Percentiles rank a stretch among this genome's conserved stretches.
Evolutionary conservation across 64 coral and sea anemone species (phyloP).

Genomic region (Porites australiensis): DNA sequence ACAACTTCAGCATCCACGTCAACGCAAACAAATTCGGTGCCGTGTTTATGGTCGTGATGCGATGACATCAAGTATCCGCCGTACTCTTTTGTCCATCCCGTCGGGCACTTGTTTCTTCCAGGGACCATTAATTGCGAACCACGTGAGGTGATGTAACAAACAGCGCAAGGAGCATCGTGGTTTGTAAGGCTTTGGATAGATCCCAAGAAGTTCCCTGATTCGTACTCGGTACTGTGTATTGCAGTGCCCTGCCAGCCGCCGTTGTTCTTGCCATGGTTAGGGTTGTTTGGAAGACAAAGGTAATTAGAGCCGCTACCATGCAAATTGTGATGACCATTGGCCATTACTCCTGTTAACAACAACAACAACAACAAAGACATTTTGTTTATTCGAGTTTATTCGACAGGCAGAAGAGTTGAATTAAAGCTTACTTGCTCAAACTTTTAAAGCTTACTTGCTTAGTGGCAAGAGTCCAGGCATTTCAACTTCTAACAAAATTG

Average conservation of each 20-base stretch:
- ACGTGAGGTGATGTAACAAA: constrained; percentile 48
- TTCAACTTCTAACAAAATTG: no score
- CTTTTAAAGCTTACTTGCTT: no score
- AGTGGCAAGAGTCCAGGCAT: no score
- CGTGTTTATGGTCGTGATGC: background rate
- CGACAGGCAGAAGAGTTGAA: no score
- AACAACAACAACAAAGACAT: background rate
- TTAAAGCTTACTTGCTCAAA: no score
- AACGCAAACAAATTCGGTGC: constrained; percentile 34
- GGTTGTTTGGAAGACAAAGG: constrained; percentile 44
- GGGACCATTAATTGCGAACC: constrained; percentile 61
- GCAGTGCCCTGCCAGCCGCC: constrained; percentile 21
- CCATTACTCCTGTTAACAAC: constrained; percentile 33
- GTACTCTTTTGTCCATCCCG: constrained; percentile 65
- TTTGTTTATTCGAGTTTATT: no score
- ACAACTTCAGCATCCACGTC: constrained; percentile 32
- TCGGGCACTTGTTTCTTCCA: constrained; percentile 51
- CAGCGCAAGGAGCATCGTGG: constrained; percentile 55
- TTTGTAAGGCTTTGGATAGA: background rate
- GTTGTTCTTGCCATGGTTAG: background rate
- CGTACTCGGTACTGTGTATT: constrained; percentile 53
- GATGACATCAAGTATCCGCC: constrained; percentile 53
- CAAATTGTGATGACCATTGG: constrained; percentile 23
- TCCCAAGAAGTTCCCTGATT: background rate
- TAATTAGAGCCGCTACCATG: constrained; percentile 47